phyloP scores from a whole-genome alignment of 1,140 invertebrate genomes.

The Nephotettix cincticeps region DNA sequence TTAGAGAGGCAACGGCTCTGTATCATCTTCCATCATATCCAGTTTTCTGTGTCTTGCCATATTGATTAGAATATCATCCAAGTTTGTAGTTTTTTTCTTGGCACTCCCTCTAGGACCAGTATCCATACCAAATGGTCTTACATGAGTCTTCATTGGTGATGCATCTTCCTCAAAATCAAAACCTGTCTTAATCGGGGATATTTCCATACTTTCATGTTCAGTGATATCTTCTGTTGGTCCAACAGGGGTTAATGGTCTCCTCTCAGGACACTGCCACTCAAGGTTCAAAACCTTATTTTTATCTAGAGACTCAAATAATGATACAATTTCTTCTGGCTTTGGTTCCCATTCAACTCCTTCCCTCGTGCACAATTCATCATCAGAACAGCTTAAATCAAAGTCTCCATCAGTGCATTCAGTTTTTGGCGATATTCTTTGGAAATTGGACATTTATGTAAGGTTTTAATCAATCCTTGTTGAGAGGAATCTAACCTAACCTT shows the following conservation, averaged over 20 bases:
- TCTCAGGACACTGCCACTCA: conserved; percentile 47
- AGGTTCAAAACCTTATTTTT: conserved; percentile 41
- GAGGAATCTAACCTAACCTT: no score
- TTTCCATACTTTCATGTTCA: conserved; percentile 22
- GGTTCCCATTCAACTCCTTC: conserved; percentile 37
- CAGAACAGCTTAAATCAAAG: conserved; percentile 41
- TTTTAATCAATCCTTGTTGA: no score
- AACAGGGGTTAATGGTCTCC: conserved; percentile 43
- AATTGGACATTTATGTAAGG: no score
- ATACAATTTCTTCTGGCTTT: conserved; percentile 40
- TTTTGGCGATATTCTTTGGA: no score
- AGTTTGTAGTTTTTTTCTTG: conserved; percentile 50
- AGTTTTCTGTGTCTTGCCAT: conserved; percentile 47
- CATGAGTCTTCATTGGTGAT: conserved; percentile 37
- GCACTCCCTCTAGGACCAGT: conserved; percentile 45
- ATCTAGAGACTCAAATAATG: conserved; percentile 43
- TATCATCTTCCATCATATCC: conserved; percentile 40
- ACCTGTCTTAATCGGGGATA: conserved; percentile 43
- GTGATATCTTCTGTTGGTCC: conserved; percentile 19
- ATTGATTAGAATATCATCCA: conserved; percentile 49
- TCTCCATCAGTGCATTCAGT: conserved; percentile 31
- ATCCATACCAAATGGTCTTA: conserved; percentile 26
- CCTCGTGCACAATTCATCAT: conserved; percentile 40
- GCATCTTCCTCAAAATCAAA: conserved; percentile 50
- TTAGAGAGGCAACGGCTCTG: neutral